Base-by-base conservation (phyloP, 92 coral and sea anemone genomes). In the Epizoanthus ramosus region DNA sequence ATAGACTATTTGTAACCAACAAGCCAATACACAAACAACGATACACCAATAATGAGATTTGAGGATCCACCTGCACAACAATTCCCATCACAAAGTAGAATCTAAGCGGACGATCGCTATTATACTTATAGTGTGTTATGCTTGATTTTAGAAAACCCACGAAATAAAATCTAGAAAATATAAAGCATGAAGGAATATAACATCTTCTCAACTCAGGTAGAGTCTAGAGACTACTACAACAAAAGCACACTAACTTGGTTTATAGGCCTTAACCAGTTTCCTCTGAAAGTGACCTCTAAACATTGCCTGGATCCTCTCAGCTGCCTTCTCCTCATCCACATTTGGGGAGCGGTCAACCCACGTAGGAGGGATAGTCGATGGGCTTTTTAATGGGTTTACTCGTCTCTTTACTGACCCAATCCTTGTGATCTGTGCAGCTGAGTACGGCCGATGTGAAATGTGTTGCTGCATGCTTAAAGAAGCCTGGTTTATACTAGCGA, bases 341-440 rank as follows among this genome's bases (percentile, higher is more conserved):
- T 84, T 93, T 1, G 98, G 85, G 8, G 92, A 52, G 15, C 94
- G 94, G 74, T 91, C 93, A 3, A 82, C 63, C 94, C 98, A 91
- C 4, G 94, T 80, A 28, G 90, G 84, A 18, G 95, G 91, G 25
- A 92, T 91, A 12, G 87, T 85, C 58, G 83, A 53, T 0, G 92
- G 77, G 16, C 88, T 80, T 73, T 91, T 92, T 18, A 81, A 54
- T 22, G 83, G 86, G 50, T 87, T 88, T 23, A 70, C 79, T 47
- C 66, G 79, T 39, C 87, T 84, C 72, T 88, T 87, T 67, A 89
- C 82, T 17, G 94, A 85, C 33, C 99, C 99, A 54, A 96, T 94
- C 73, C 92, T 89, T 47, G 98, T 81, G 92, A 96, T 92, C 75
- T 96, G 98, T 39, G 94, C 94, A 54, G 99, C 94, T 21, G 99